Percentiles rank a stretch among this genome's conserved stretches.
Evolutionary conservation across 2,888 invertebrate genomes (phyloP).

Genomic region (Sarcophaga carnaria): DNA sequence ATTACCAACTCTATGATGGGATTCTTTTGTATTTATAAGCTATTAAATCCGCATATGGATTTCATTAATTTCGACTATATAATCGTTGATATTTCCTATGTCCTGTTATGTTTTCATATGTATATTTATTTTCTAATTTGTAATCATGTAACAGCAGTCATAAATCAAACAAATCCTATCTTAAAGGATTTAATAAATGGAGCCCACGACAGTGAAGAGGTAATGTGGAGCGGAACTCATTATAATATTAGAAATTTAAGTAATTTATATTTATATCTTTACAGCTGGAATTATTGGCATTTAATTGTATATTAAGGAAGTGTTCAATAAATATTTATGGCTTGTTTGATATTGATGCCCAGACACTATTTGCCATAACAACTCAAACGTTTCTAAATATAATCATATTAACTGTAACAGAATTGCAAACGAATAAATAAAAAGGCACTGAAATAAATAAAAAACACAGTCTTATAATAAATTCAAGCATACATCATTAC

Average conservation of each 20-base stretch:
- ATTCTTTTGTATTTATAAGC: neutral
- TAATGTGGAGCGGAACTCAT: neutral
- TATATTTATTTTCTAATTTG: constrained; percentile 34
- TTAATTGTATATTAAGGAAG: neutral
- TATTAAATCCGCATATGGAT: neutral
- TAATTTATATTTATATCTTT: constrained; percentile 3
- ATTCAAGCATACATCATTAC: too few relatives aligned
- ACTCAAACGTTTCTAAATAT: constrained; percentile 13
- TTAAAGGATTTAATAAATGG: neutral
- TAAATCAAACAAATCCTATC: neutral
- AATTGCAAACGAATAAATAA: constrained; percentile 5
- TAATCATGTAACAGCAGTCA: neutral
- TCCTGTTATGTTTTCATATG: constrained; percentile 24
- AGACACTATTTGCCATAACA: constrained; percentile 17
- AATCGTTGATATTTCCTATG: constrained; percentile 13
- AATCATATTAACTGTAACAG: constrained; percentile 19
- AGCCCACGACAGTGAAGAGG: constrained; percentile 7
- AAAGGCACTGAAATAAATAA: too few relatives aligned
- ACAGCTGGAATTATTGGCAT: constrained; percentile 18
- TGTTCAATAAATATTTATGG: constrained; percentile 7
- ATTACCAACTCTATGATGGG: constrained; percentile 38
- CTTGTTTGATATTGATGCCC: constrained; percentile 32
- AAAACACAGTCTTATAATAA: too few relatives aligned
- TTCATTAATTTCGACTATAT: neutral
- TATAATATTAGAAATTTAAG: neutral